A percentile compares a stretch with the other conserved stretches of the same genome.
Evolutionary conservation across 1,140 invertebrate species (phyloP).

Genomic region (Lepidurus apus): DNA sequence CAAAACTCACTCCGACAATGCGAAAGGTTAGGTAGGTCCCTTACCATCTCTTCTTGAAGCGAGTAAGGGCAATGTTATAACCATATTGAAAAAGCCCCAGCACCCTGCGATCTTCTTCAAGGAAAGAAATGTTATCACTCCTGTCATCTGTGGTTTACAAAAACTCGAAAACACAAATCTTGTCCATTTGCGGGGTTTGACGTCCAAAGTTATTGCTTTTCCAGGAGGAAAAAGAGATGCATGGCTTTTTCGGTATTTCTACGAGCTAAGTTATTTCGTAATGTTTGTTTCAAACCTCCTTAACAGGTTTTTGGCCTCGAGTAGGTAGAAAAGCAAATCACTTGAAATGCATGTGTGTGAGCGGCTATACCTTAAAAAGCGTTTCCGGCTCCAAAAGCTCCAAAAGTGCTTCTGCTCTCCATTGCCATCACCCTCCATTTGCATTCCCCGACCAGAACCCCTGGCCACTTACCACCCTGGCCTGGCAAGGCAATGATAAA

Average conservation of each 20-base stretch:
- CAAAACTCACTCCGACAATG: neutral
- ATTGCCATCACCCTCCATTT: neutral
- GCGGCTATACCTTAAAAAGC: neutral
- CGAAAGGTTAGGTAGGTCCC: neutral
- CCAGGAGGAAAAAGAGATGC: no score
- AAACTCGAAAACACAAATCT: no score
- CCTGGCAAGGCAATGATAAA: slow-evolving; percentile 1
- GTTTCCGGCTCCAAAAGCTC: neutral
- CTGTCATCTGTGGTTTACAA: neutral
- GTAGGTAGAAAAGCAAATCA: neutral
- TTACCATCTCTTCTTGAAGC: no score
- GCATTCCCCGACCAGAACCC: neutral
- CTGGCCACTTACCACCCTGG: neutral
- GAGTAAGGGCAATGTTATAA: no score
- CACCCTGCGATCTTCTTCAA: no score
- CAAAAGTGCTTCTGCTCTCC: neutral
- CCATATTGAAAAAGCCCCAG: no score
- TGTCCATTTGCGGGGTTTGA: neutral
- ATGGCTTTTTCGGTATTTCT: no score
- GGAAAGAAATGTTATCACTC: neutral
- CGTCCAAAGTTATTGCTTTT: neutral
- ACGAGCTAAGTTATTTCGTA: no score
- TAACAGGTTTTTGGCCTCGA: neutral
- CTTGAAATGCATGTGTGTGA: neutral
- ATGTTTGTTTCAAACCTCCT: neutral